Conservation (phyloP, 2,797 vertebrate species). For the Selene dorsalis region DNA sequence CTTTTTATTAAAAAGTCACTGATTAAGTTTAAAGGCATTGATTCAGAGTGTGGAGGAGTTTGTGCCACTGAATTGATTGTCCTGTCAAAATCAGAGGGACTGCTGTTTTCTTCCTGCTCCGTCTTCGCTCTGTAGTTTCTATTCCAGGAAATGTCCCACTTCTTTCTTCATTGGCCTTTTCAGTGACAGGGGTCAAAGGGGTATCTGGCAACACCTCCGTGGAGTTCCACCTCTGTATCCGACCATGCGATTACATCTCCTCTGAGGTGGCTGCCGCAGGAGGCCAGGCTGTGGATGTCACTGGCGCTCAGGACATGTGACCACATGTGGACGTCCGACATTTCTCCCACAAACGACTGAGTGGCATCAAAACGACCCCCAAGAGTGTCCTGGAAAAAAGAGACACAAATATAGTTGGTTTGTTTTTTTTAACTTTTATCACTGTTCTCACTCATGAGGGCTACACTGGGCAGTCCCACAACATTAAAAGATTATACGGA, state of each 20-base stretch:
- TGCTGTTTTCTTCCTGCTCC: slow-evolving; percentile 12
- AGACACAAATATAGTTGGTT: no score
- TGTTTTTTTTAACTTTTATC: not conserved
- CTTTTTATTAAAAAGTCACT: slow-evolving; percentile 48
- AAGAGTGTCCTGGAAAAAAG: slow-evolving; percentile 83
- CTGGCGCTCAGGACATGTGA: slow-evolving; percentile 82
- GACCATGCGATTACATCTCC: slow-evolving; percentile 88
- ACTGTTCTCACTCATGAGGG: not conserved
- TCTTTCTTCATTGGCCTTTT: slow-evolving; percentile 43
- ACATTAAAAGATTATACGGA: not conserved
- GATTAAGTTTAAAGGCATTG: slow-evolving; percentile 67
- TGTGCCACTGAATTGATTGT: not conserved
- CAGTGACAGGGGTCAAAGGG: slow-evolving; percentile 87
- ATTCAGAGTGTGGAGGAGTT: slow-evolving; percentile 24
- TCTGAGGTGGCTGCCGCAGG: slow-evolving; percentile 81
- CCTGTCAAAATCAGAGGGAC: slow-evolving; percentile 2
- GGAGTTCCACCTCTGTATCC: slow-evolving; percentile 84
- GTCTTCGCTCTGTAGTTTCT: slow-evolving; percentile 15
- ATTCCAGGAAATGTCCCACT: slow-evolving; percentile 1
- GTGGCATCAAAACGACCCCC: slow-evolving; percentile 90
- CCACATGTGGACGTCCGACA: slow-evolving; percentile 90
- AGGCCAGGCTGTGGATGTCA: slow-evolving; percentile 85
- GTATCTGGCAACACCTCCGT: slow-evolving; percentile 85
- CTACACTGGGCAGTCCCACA: not conserved
- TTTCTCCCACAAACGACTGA: slow-evolving; percentile 89